Evolutionary conservation across 1,140 invertebrate genomes (phyloP), one percentile per base, ranked within the genome.

Genomic region (Euborellia annulipes): DNA sequence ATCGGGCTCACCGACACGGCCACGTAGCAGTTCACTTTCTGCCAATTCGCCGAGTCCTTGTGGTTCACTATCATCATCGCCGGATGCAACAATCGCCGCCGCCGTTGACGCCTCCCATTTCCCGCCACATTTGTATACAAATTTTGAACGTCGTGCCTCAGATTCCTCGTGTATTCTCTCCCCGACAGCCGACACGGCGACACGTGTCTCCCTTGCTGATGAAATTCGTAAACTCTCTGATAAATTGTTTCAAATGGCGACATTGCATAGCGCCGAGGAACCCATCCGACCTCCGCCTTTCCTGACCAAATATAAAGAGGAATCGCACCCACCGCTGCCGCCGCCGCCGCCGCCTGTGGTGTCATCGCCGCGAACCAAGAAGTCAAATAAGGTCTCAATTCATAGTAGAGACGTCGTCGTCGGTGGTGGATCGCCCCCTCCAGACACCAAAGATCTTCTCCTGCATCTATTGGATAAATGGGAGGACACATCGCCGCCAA

Each of bases 201-300:
- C 60, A 0, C 58, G 65, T 42, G 65, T 67, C 6, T 46, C 46
- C 21, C 48, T 64, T 1, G 81, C 81, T 1, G 82, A 85, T 50
- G 82, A 87, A 60, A 85, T 85, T 32, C 76, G 81, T 32, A 82
- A 81, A 60, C 55, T 87, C 1, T 78, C 79, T 0, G 79, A 85
- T 54, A 82, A 82, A 57, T 60, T 85, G 17, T 79, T 77, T 22
- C 76, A 73, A 62, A 78, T 84, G 58, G 52, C 56, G 66, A 74
- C 51, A 69, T 73, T 41, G 9, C 41, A 48, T 11, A 19, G 20
- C 39, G 23, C 23, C 11, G 36, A 14, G 14, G 36, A 16, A n/a
- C n/a, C 18, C 4, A 16, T 38, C 36, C n/a, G 36, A 4, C 38
- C 17, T 13, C 6, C 7, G 13, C 38, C 7, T 19, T 40, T 6